Evolutionary conservation across 2,888 invertebrate species (phyloP).

Genomic region (Herminia tarsipennalis): DNA sequence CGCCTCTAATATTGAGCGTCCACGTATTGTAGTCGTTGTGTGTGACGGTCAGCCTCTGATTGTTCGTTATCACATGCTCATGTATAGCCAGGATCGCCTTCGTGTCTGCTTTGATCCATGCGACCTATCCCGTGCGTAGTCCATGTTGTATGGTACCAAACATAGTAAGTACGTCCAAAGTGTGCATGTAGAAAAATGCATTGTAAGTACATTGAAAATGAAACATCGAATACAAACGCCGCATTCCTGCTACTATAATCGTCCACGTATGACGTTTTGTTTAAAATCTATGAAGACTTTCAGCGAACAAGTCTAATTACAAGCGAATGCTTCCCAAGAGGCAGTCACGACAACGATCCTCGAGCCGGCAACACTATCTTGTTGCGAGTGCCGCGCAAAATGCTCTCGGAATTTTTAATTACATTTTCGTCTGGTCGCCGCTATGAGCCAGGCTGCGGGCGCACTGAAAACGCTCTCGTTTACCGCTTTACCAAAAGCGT

Average conservation of each 20-base stretch:
- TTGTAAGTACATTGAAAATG: constrained; percentile 32
- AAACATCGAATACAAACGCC: constrained; percentile 39
- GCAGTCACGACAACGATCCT: constrained; percentile 80
- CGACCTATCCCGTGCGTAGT: constrained; percentile 87
- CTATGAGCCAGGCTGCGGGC: constrained; percentile 76
- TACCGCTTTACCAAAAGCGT: constrained; percentile 83
- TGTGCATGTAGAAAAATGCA: constrained; percentile 41
- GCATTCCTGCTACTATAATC: constrained; percentile 55
- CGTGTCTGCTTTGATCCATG: constrained; percentile 97
- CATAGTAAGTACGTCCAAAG: constrained; percentile 33
- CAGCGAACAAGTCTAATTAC: constrained; percentile 79
- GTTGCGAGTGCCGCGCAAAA: constrained; percentile 81
- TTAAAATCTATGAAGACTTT: constrained; percentile 66
- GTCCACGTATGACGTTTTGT: constrained; percentile 57
- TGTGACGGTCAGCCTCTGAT: constrained; percentile 94
- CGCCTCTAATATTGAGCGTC: constrained; percentile 95
- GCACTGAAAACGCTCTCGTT: constrained; percentile 77
- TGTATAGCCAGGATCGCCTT: constrained; percentile 97
- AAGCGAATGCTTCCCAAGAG: constrained; percentile 81
- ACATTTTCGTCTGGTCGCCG: constrained; percentile 84
- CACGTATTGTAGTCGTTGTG: constrained; percentile 97
- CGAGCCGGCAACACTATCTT: constrained; percentile 81
- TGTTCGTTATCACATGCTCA: constrained; percentile 97
- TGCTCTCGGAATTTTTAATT: constrained; percentile 86
- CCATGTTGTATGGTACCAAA: constrained; percentile 26